A percentile compares a stretch with the other conserved stretches of the same genome.
phyloP scores from a whole-genome alignment of 2,888 invertebrate genomes.

The Choristoneura rosaceana region DNA sequence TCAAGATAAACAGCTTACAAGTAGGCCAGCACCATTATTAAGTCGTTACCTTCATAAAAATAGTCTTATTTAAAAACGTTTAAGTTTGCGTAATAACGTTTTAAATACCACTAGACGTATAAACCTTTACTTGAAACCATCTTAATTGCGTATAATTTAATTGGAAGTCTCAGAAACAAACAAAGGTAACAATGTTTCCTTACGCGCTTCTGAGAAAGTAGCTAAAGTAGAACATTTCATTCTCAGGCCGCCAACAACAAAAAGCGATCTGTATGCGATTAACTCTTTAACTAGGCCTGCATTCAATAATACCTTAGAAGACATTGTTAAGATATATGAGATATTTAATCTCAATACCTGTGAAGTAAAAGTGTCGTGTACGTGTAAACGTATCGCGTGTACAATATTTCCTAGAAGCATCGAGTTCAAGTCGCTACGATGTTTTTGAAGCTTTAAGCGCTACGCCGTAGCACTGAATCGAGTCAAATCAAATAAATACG shows the following conservation, averaged over 20 bases:
- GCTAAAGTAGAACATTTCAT: slow-evolving; percentile 30
- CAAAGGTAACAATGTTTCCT: slow-evolving; percentile 9
- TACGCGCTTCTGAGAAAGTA: slow-evolving; percentile 23
- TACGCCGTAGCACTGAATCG: slow-evolving; percentile 4
- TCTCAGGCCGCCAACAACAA: slow-evolving; percentile 27
- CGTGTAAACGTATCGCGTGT: background rate
- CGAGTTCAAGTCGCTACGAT: background rate
- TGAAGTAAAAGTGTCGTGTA: background rate
- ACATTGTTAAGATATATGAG: slow-evolving; percentile 11
- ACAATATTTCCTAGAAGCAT: background rate
- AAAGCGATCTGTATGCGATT: slow-evolving; percentile 30
- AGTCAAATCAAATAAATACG: background rate
- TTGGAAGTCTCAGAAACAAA: slow-evolving; percentile 3
- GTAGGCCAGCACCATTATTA: background rate
- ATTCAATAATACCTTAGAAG: slow-evolving; percentile 15
- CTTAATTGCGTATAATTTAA: slow-evolving; percentile 7
- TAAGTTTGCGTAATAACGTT: background rate
- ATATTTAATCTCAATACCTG: background rate
- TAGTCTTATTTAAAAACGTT: background rate
- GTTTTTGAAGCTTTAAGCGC: background rate
- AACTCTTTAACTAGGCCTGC: slow-evolving; percentile 11
- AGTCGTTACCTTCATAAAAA: background rate
- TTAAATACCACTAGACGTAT: background rate
- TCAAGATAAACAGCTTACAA: background rate
- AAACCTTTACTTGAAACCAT: background rate